Evolutionary conservation across 2,797 vertebrate species (phyloP).

Genomic region (Microcaecilia unicolor): DNA sequence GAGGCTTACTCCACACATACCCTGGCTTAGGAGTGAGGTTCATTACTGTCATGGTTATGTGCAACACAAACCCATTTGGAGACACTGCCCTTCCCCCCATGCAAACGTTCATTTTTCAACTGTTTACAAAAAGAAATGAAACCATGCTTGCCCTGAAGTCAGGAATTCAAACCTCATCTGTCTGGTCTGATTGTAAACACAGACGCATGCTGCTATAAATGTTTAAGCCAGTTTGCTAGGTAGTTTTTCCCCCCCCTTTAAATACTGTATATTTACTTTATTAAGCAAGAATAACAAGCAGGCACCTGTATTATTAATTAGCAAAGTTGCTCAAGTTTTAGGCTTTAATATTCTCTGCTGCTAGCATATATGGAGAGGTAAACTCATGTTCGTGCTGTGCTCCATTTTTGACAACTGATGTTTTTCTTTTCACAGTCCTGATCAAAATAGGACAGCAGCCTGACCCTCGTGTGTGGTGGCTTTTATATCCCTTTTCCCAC

Average conservation of each 20-base stretch:
- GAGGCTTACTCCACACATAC: too few species aligned
- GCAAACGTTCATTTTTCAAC: too few species aligned
- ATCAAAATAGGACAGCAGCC: conserved; percentile 18
- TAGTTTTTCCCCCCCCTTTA: not conserved
- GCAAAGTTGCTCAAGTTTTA: conserved; percentile 18
- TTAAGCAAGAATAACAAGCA: conserved; percentile 9
- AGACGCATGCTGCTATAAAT: too few species aligned
- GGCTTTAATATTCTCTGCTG: conserved; percentile 18
- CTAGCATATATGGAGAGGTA: conserved; percentile 12
- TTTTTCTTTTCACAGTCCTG: conserved; percentile 28
- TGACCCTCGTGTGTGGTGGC: conserved; percentile 26
- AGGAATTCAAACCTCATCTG: too few species aligned
- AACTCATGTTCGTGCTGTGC: conserved; percentile 12
- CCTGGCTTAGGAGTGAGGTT: too few species aligned
- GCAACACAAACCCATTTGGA: too few species aligned
- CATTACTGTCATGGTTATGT: too few species aligned
- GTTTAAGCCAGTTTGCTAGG: conserved; percentile 9
- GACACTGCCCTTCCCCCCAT: too few species aligned
- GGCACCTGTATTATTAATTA: not conserved
- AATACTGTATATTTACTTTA: conserved; percentile 2
- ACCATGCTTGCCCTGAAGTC: too few species aligned
- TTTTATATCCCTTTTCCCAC: conserved; percentile 19
- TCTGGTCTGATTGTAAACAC: too few species aligned
- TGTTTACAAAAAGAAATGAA: too few species aligned
- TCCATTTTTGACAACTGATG: too few species aligned